Conservation (phyloP, 2,113 vertebrate genomes). For the Puffinus mauretanicus region DNA sequence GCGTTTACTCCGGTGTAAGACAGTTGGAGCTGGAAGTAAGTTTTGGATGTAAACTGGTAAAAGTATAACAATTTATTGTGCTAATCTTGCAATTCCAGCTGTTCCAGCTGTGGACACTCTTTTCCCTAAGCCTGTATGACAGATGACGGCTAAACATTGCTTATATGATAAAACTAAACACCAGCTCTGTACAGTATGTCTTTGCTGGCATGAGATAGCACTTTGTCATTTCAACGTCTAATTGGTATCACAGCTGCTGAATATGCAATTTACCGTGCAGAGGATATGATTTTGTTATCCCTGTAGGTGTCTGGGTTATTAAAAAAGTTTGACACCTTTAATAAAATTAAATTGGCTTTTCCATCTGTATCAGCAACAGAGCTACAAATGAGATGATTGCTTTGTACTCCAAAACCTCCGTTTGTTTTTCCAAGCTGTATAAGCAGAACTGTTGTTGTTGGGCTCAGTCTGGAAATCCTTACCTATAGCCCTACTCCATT, state of each 20-base stretch:
- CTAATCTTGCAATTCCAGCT: constrained; percentile 34
- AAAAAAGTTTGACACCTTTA: constrained; percentile 4
- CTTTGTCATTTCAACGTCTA: constrained; percentile 30
- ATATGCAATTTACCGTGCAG: background rate
- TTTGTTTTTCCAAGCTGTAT: background rate
- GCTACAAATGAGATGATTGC: background rate
- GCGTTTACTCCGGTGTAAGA: background rate
- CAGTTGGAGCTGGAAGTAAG: background rate
- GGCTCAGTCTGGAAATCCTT: background rate
- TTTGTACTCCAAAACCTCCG: background rate
- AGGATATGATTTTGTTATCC: constrained; percentile 2
- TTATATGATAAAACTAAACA: constrained; percentile 14
- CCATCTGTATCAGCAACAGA: background rate
- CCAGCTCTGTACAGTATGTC: background rate
- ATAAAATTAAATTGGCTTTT: constrained; percentile 6
- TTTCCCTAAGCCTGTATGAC: constrained; percentile 26
- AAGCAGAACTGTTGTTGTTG: background rate
- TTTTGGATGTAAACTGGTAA: background rate
- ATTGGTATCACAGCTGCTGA: constrained; percentile 32
- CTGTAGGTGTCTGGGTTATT: constrained; percentile 2
- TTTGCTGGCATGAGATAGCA: constrained; percentile 23
- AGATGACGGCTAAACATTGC: constrained; percentile 11
- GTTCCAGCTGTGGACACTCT: constrained; percentile 25
- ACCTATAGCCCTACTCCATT: background rate
- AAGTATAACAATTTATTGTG: background rate